These are phyloP conservation scores for Harpagifer antarcticus DNA, from an alignment of 2,797 vertebrate species.

Conservation along the genomic window DNA sequence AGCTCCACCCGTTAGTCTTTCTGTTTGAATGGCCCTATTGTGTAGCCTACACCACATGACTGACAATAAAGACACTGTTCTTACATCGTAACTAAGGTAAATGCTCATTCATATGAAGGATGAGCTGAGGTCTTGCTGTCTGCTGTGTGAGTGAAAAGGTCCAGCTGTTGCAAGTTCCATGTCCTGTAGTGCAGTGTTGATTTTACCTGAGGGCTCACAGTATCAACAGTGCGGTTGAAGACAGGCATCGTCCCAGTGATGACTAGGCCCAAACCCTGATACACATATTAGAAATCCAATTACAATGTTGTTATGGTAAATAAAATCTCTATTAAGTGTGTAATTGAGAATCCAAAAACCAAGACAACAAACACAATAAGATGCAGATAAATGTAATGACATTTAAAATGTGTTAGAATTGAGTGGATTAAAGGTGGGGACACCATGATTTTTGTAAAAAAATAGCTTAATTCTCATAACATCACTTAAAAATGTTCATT, in stretches of 20 bases:
- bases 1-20: neutral
- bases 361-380: neutral
- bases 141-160: constrained; percentile 10
- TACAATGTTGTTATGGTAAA: neutral
- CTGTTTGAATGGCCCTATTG: constrained; percentile 14
- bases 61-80: constrained; percentile 3
- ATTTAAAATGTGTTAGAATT: neutral
- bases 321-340: neutral
- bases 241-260: constrained; percentile 97
- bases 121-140: neutral
- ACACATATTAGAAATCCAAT: constrained; percentile 6
- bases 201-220: constrained; percentile 83
- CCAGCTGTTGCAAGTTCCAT: constrained; percentile 7
- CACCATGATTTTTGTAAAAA: no score
- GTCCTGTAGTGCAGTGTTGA: constrained; percentile 13
- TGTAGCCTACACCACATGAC: neutral
- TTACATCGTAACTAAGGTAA: constrained; percentile 16
- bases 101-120: constrained; percentile 20
- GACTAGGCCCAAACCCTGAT: constrained; percentile 94
- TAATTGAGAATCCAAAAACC: neutral
- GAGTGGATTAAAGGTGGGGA: neutral
- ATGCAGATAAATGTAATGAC: neutral
- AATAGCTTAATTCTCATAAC: no score
- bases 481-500: no score
- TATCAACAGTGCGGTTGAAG: constrained; percentile 94